Base-by-base conservation (phyloP, 2,888 invertebrate species). In the Rhamphomyia laevipes region DNA sequence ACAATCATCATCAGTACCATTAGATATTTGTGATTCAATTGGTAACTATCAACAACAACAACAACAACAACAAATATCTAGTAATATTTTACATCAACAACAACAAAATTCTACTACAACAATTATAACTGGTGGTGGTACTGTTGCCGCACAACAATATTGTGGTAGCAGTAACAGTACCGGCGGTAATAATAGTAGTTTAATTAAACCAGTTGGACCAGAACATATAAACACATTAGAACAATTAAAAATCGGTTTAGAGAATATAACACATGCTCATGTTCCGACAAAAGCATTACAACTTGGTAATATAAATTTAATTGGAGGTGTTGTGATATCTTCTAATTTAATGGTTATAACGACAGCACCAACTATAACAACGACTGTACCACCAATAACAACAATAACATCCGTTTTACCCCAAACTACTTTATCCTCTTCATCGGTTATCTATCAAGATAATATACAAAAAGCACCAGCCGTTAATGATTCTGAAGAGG, bases 221-320 rank as follows among this genome's bases (percentile, higher is more conserved):
- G 73, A 73, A 57, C 65, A 69, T 53, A 75, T 74, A 43, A 74
- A 75, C 51, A 77, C 77, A 1, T 60, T 77, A 37, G 77, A 77
- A 53, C 76, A 77, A 55, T 60, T 77, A 4, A 77, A 77, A 61
- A 77, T 77, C 49, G 77, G 75, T 49, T 61, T 77, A 35, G 76
- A 77, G 54, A 76, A 77, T 53, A 70, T 77, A 48, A 77, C 76
- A 27, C 74, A 76, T 52, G 74, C 73, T 4, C 74, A 75, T 60
- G 74, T 70, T 5, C 51, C 55, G 5, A 58, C 57, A 4, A 43
- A 44, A 12, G 30, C 55, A 45, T 48, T 55, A 49, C 37, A 46
- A 43, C 11, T 53, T 53, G 31, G 43, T 15, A 38, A 30, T 16
- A 13, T 37, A 37, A 5, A 10, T 9, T 9, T n/a, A n/a, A 6